phyloP scores from a whole-genome alignment of 2,113 vertebrate species.

The Bungarus multicinctus region DNA sequence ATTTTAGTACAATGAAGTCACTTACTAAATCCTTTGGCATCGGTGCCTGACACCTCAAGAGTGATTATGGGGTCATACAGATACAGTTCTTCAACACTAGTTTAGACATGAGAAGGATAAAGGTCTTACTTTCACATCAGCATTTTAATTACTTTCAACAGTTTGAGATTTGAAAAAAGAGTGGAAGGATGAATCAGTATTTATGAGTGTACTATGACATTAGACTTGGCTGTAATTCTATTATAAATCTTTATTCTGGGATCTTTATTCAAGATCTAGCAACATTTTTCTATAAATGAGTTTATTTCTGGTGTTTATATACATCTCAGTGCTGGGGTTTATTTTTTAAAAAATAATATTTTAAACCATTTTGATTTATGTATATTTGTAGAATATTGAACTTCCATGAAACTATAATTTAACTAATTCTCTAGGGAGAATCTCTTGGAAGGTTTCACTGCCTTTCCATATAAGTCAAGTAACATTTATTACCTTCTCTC shows the following conservation, averaged over 20 bases:
- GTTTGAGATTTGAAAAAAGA: conserved; percentile 1
- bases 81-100: conserved; percentile 8
- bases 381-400: not conserved
- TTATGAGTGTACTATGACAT: not conserved
- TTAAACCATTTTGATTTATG: not conserved
- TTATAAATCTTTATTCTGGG: not conserved
- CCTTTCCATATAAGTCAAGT: not conserved
- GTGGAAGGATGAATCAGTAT: not conserved
- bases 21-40: conserved; percentile 42
- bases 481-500: not conserved
- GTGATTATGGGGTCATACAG: not conserved
- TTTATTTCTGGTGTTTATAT: not conserved
- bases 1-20: conserved; percentile 27
- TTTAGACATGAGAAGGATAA: conserved; percentile 7
- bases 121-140: not conserved
- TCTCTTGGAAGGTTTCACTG: not conserved
- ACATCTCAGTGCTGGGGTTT: not conserved
- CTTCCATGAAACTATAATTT: not conserved
- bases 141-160: conserved; percentile 25
- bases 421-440: not conserved
- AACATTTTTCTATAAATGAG: not conserved
- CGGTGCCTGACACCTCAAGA: conserved; percentile 10
- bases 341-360: not conserved
- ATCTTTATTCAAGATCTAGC: not conserved
- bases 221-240: not conserved